Conservation (phyloP, 2,113 vertebrate species). For the Pteropus alecto region DNA sequence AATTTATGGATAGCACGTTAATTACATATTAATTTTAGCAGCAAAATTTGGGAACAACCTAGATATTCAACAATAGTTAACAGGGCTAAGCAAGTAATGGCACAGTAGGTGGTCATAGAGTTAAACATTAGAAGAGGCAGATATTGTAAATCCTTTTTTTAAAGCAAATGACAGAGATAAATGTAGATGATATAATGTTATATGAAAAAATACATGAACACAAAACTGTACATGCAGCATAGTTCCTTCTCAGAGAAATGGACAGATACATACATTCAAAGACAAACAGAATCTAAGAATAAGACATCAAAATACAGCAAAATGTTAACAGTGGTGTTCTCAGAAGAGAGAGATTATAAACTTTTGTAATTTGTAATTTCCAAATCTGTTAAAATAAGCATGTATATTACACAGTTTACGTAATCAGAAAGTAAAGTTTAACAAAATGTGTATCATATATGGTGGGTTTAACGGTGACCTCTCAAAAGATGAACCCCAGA, state of each 20-base stretch:
- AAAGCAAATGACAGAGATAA: neutral
- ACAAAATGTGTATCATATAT: neutral
- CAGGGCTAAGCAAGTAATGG: neutral
- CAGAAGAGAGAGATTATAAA: neutral
- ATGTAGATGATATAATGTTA: neutral
- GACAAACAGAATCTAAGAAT: neutral
- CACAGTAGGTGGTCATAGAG: neutral
- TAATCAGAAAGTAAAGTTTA: neutral
- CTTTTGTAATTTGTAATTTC: neutral
- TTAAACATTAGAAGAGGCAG: neutral
- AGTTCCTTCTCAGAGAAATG: neutral
- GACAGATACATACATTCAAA: neutral
- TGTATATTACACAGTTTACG: neutral
- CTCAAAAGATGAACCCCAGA: neutral
- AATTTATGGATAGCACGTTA: neutral
- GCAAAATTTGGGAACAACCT: neutral
- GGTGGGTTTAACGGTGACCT: neutral
- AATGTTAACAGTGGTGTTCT: neutral
- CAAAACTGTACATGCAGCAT: neutral
- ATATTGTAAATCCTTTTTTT: neutral
- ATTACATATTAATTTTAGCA: neutral
- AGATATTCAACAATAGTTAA: neutral
- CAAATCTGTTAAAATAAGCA: conserved; percentile 19
- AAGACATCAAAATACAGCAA: neutral
- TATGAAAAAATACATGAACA: neutral